Percentiles rank a stretch among this genome's conserved stretches.
Evolutionary conservation across 1,140 invertebrate species (phyloP).

Genomic region (Melitaea cinxia): DNA sequence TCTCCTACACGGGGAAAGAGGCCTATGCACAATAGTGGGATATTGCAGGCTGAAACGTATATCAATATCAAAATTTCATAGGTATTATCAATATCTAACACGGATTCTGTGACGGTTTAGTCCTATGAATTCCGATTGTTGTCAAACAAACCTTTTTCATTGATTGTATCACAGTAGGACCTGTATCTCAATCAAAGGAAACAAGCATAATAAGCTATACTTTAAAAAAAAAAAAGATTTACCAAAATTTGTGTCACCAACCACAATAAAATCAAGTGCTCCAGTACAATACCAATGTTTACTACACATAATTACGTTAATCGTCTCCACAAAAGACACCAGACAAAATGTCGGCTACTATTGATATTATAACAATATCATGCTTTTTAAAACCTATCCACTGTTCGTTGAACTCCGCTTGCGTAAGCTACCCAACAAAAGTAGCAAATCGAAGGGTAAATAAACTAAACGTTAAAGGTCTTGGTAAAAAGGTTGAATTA

Average conservation of each 20-base stretch:
- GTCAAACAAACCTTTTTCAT: too few species aligned
- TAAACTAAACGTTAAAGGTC: constrained; percentile 56
- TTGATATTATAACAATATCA: constrained; percentile 78
- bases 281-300: constrained; percentile 55
- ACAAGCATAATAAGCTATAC: too few species aligned
- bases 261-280: constrained; percentile 47
- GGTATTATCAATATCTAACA: too few species aligned
- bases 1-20: too few species aligned
- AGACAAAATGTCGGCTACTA: constrained; percentile 75
- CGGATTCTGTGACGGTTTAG: too few species aligned
- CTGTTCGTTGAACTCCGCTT: constrained; percentile 51
- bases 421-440: constrained; percentile 41
- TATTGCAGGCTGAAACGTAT: too few species aligned
- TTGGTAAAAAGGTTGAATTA: constrained; percentile 64
- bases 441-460: constrained; percentile 41
- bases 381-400: constrained; percentile 74
- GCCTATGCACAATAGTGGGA: too few species aligned
- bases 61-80: too few species aligned
- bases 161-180: too few species aligned
- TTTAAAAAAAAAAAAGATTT: background rate
- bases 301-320: constrained; percentile 72
- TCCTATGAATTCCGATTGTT: too few species aligned
- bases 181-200: too few species aligned
- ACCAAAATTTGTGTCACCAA: background rate
- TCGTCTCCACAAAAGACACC: constrained; percentile 67